Percentiles rank a stretch among this genome's conserved stretches.
These are phyloP conservation scores for Alces alces DNA, from an alignment of 2,113 vertebrate genomes.

Conservation along the genomic window DNA sequence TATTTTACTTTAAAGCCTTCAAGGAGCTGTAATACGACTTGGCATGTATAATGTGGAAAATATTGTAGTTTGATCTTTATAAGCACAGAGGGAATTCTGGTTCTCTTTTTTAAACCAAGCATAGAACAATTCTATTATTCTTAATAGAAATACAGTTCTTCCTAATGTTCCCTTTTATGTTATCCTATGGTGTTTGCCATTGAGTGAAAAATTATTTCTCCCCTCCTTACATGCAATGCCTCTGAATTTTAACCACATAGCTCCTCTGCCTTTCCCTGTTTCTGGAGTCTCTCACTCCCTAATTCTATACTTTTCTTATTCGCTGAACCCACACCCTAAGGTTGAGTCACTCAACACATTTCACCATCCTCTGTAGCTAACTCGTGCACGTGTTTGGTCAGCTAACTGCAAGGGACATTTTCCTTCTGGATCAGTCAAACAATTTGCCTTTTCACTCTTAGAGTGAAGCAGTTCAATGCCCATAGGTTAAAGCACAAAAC, in stretches of 20 bases:
- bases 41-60: not conserved
- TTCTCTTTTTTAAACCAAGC: not conserved
- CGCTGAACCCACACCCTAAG: not conserved
- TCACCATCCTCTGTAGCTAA: not conserved
- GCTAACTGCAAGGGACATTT: not conserved
- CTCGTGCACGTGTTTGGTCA: not conserved
- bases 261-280: not conserved
- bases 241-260: not conserved
- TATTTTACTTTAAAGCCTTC: not conserved
- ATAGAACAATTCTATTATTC: not conserved
- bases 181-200: not conserved
- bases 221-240: not conserved
- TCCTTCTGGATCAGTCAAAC: not conserved
- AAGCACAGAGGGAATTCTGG: not conserved
- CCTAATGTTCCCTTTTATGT: not conserved
- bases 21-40: not conserved
- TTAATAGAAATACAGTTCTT: not conserved
- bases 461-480: not conserved
- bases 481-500: not conserved
- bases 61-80: not conserved
- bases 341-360: not conserved
- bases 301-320: not conserved
- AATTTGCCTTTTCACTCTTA: not conserved
- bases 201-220: not conserved
- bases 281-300: not conserved